Conservation (phyloP, 2,888 invertebrate genomes). For the Aelia acuminata region DNA sequence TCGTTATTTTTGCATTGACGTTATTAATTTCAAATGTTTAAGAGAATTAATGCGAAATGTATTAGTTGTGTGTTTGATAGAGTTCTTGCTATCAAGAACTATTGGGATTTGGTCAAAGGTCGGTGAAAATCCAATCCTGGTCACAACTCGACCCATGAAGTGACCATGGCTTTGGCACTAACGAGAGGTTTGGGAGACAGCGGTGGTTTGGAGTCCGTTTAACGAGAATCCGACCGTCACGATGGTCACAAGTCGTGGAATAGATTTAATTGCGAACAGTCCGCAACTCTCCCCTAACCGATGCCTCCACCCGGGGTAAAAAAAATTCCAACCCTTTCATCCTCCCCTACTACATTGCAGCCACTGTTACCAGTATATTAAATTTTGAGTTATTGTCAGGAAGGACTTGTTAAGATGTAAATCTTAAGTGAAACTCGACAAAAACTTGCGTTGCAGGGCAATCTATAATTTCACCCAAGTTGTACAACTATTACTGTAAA, state of each 20-base stretch:
- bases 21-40: background rate
- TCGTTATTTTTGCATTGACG: too few relatives aligned
- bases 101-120: background rate
- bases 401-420: background rate
- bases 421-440: background rate
- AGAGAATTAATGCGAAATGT: background rate
- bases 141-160: background rate
- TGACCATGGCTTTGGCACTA: conserved; percentile 22
- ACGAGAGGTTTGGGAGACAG: conserved; percentile 19
- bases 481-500: too few relatives aligned
- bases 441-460: too few relatives aligned
- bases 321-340: conserved; percentile 6
- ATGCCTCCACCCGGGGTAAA: background rate
- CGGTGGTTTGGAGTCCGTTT: conserved; percentile 8
- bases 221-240: conserved; percentile 27
- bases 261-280: conserved; percentile 50
- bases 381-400: too few relatives aligned
- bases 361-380: background rate
- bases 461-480: too few relatives aligned
- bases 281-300: conserved; percentile 12
- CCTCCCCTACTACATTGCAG: background rate
- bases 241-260: background rate
- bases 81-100: too few relatives aligned
- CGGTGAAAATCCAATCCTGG: background rate
- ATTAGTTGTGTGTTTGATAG: background rate